A percentile compares a stretch with the other conserved stretches of the same genome.
phyloP scores from a whole-genome alignment of 2,113 vertebrate species.

The Engraulis encrasicolus region DNA sequence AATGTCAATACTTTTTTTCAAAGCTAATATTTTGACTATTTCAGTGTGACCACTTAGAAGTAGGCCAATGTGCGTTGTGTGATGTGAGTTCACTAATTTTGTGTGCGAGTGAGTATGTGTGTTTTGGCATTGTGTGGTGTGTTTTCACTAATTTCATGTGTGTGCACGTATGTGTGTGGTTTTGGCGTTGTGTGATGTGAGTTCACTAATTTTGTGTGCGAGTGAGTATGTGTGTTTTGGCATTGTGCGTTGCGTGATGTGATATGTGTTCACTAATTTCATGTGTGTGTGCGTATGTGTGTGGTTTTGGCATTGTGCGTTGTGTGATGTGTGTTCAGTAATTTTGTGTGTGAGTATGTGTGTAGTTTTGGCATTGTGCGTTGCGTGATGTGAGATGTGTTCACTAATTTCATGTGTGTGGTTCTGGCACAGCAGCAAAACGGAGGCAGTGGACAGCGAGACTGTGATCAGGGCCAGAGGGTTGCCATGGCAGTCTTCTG shows the following conservation, averaged over 20 bases:
- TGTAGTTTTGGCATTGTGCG: no score
- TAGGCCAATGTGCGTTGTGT: no score
- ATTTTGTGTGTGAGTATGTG: neutral
- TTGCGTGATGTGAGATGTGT: neutral
- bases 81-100: neutral
- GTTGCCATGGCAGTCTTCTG: constrained; percentile 96
- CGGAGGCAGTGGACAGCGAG: constrained; percentile 90
- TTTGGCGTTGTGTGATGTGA: neutral
- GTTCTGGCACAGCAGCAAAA: constrained; percentile 83
- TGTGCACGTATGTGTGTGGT: no score
- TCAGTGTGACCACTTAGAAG: no score
- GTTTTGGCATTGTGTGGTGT: no score
- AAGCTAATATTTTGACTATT: neutral
- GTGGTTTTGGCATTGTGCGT: neutral
- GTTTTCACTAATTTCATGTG: no score
- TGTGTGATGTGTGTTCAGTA: neutral
- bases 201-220: neutral
- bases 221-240: neutral
- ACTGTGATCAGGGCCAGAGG: constrained; percentile 94
- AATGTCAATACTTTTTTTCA: neutral
- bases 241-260: no score
- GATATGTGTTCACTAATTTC: no score
- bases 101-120: neutral
- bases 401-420: no score
- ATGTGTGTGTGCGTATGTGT: neutral